These are phyloP conservation scores for Peromyscus maniculatus DNA, from an alignment of 2,113 vertebrate species.

Conservation along the genomic window DNA sequence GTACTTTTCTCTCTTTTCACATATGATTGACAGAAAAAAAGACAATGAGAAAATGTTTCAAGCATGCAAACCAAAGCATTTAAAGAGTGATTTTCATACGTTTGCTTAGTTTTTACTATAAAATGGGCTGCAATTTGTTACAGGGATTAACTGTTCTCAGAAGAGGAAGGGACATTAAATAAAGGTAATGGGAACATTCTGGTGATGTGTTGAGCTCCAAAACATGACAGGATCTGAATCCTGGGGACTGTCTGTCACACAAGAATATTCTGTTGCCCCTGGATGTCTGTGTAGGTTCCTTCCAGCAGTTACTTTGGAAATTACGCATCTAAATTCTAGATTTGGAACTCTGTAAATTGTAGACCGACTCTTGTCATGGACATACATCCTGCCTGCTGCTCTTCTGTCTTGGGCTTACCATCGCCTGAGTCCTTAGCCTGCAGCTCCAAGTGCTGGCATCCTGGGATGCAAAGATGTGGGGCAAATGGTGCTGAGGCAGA, in stretches of 20 bases:
- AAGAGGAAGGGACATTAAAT: background rate
- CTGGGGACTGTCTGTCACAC: background rate
- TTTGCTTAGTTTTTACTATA: conserved; percentile 30
- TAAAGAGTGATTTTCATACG: background rate
- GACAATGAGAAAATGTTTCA: background rate
- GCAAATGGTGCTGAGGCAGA: background rate
- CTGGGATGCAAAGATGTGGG: background rate
- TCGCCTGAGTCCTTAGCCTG: background rate
- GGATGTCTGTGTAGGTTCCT: background rate
- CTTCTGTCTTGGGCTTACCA: background rate
- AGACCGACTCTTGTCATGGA: background rate
- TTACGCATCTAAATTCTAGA: background rate
- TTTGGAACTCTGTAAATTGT: background rate
- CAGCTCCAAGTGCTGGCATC: background rate
- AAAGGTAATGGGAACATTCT: background rate
- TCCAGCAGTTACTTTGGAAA: background rate
- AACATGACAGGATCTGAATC: background rate
- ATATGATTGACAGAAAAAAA: background rate
- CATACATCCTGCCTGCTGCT: background rate
- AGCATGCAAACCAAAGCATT: background rate
- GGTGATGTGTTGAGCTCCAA: background rate
- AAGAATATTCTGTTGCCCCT: background rate
- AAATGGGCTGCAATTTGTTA: conserved; percentile 46
- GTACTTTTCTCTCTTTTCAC: background rate
- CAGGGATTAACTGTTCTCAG: conserved; percentile 16